phyloP scores from a whole-genome alignment of 1,140 invertebrate genomes.

The Bicyclus anynana region DNA sequence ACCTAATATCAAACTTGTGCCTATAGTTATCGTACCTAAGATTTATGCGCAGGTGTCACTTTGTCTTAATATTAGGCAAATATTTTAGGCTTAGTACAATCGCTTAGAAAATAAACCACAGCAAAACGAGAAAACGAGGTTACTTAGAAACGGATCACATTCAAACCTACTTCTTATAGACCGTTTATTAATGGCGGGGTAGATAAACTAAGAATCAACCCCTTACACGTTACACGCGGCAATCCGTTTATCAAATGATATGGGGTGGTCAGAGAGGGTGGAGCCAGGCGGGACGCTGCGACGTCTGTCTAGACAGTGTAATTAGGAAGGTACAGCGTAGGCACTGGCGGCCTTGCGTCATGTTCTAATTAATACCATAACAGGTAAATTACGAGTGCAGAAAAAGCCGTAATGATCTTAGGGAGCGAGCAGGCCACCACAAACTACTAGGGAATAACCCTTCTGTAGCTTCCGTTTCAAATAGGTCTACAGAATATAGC shows the following conservation, averaged over 20 bases:
- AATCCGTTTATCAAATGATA: slow-evolving; percentile 53
- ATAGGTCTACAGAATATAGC: too few relatives aligned
- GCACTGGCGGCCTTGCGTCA: slow-evolving; percentile 51
- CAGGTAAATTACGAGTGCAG: slow-evolving; percentile 39
- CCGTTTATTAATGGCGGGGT: neutral
- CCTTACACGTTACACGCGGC: slow-evolving; percentile 23
- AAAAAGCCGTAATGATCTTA: neutral
- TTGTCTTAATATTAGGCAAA: too few relatives aligned
- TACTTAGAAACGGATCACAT: neutral
- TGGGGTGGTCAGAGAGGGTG: slow-evolving; percentile 42
- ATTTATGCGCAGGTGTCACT: too few relatives aligned
- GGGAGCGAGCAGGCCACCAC: neutral
- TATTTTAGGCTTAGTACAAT: too few relatives aligned
- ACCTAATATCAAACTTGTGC: too few relatives aligned
- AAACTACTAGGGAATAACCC: too few relatives aligned
- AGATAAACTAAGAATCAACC: slow-evolving; percentile 1
- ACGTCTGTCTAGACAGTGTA: slow-evolving; percentile 70
- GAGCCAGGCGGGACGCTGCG: slow-evolving; percentile 50
- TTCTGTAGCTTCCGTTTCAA: too few relatives aligned
- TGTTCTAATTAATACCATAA: slow-evolving; percentile 58
- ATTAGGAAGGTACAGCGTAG: slow-evolving; percentile 72
- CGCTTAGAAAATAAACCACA: too few relatives aligned
- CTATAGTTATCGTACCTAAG: too few relatives aligned
- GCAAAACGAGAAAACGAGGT: neutral
- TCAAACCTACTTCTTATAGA: neutral